Evolutionary conservation across 2,113 vertebrate genomes (phyloP), one percentile per base, ranked within the genome.

Genomic region (Triplophysa siluroides): DNA sequence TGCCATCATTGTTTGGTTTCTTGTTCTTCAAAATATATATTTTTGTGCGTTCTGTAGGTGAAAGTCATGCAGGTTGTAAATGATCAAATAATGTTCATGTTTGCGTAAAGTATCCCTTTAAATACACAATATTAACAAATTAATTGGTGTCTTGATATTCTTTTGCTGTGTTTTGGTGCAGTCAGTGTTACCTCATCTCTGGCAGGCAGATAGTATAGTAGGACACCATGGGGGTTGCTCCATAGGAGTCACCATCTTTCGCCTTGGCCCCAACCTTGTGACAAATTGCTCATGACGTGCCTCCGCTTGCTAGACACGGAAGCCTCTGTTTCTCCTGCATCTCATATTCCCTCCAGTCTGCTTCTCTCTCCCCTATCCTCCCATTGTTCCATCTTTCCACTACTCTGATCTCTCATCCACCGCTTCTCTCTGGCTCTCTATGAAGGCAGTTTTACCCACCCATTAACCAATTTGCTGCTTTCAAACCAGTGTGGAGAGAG

Each of bases 261-360:
- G 83, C 87, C 82, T 65, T 16, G 43, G 62, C 45, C 47, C 80
- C 38, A 7, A 83, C 83, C 45, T 76, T 69, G 80, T 92, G 91
- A 92, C 89, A 91, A 89, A 92, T 92, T 82, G 87, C 77, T 88
- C 90, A 86, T 91, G 90, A 92, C 90, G 24, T 89, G 89, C 69
- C 89, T 90, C 81, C 80, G 84, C 83, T 89, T 88, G 86, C 86
- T 83, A 86, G 86, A 88, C 91, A 92, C 89, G 90, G 56, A 92
- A 92, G 85, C 87, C 83, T 86, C 86, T 61, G 47, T 45, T 65
- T 52, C 71, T 84, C 73, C 60, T 29, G 24, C 66, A 26, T 58
- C 62, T 23, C 72, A 16, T 24, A 29, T 56, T 33, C 64, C 8
- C 72, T 60, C 69, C 12, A 71, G 61, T 21, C 45, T 45, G 38